Percentiles rank a stretch among this genome's conserved stretches.
These are phyloP conservation scores for Crossoptilon crossoptilon DNA, from an alignment of 2,797 vertebrate species.

Conservation along the genomic window DNA sequence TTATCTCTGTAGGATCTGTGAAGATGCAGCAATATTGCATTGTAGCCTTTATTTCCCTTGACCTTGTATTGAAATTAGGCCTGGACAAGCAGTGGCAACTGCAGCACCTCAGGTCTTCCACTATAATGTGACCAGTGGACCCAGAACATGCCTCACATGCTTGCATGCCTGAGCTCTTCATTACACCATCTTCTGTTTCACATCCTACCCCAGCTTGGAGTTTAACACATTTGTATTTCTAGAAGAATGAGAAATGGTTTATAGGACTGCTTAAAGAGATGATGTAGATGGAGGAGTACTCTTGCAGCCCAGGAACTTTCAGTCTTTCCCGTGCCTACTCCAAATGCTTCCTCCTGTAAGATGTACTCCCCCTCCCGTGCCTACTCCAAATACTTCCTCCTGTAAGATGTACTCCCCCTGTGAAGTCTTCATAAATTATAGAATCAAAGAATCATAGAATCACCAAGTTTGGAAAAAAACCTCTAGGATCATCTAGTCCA, in stretches of 20 bases:
- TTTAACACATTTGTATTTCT: background rate
- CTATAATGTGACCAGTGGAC: background rate
- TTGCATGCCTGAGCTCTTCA: background rate
- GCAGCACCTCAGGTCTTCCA: background rate
- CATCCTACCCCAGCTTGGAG: background rate
- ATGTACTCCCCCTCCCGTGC: background rate
- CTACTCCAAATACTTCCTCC: background rate
- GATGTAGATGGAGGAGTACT: background rate
- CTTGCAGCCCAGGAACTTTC: background rate
- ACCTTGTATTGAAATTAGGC: background rate
- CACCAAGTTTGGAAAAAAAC: too few species aligned
- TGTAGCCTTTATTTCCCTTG: background rate
- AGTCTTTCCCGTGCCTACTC: background rate
- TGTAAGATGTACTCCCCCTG: background rate
- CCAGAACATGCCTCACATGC: background rate
- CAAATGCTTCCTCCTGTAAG: background rate
- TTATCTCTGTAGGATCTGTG: background rate
- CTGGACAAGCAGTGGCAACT: background rate
- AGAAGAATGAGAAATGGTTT: background rate
- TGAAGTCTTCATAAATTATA: background rate
- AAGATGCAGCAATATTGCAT: background rate
- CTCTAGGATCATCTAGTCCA: too few species aligned
- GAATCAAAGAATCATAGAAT: too few species aligned
- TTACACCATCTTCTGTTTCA: background rate
- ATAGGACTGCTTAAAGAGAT: background rate